Conservation (phyloP, 1,140 invertebrate species). For the Holcopasites calliopsidis region DNA sequence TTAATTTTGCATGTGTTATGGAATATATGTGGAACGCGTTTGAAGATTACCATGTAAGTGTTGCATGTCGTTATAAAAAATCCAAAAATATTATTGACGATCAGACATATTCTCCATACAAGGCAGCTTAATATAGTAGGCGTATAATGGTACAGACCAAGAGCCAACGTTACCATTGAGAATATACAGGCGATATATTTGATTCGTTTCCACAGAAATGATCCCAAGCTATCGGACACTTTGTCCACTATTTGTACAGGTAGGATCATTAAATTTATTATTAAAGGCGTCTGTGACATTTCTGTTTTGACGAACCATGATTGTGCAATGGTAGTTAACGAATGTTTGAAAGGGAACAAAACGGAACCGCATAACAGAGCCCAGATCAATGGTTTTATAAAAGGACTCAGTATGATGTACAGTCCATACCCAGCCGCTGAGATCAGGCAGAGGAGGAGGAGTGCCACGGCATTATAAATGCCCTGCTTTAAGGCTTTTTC, state of each 20-base stretch:
- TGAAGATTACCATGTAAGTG: slow-evolving; percentile 74
- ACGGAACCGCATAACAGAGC: slow-evolving; percentile 94
- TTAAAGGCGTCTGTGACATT: slow-evolving; percentile 81
- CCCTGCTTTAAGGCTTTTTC: slow-evolving; percentile 94
- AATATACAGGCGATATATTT: slow-evolving; percentile 80
- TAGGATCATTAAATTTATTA: slow-evolving; percentile 86
- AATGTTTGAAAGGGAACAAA: slow-evolving; percentile 92
- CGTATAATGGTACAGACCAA: slow-evolving; percentile 79
- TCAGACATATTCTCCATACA: slow-evolving; percentile 75
- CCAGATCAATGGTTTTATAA: slow-evolving; percentile 96
- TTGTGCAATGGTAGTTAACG: slow-evolving; percentile 84
- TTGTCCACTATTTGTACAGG: slow-evolving; percentile 87
- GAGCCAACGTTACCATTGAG: slow-evolving; percentile 61
- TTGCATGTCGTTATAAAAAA: slow-evolving; percentile 78
- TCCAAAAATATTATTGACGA: slow-evolving; percentile 73
- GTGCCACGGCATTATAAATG: slow-evolving; percentile 91
- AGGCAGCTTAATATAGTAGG: slow-evolving; percentile 80
- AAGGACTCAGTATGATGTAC: slow-evolving; percentile 92
- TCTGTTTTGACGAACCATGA: slow-evolving; percentile 86
- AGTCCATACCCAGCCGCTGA: slow-evolving; percentile 87
- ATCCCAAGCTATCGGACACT: slow-evolving; percentile 86
- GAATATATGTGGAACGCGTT: neutral
- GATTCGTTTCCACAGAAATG: slow-evolving; percentile 81
- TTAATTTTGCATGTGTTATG: neutral
- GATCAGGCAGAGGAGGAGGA: slow-evolving; percentile 84